Percentiles rank a stretch among this genome's conserved stretches.
These are phyloP conservation scores for Grapholita molesta DNA, from an alignment of 1,140 invertebrate genomes.

Conservation along the genomic window DNA sequence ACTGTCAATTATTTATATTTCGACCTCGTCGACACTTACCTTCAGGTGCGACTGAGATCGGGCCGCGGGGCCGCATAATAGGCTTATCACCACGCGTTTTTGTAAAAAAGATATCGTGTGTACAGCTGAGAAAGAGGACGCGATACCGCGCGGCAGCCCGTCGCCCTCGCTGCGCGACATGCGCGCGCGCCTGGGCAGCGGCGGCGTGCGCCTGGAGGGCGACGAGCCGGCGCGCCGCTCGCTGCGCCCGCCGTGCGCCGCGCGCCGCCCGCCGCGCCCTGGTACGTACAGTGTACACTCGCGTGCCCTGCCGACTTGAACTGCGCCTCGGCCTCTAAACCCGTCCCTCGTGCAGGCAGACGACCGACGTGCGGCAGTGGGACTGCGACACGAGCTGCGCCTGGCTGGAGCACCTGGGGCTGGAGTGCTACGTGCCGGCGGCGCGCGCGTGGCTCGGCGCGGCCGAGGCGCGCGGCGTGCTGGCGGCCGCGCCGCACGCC, in stretches of 20 bases:
- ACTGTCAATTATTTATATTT: too few relatives aligned
- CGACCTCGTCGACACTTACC: too few relatives aligned
- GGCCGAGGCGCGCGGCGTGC: constrained; percentile 81
- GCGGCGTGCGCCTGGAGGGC: constrained; percentile 49
- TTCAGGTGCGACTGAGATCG: too few relatives aligned
- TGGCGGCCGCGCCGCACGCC: constrained; percentile 87
- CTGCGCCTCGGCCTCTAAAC: too few relatives aligned
- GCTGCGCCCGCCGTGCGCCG: too few relatives aligned
- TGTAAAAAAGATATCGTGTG: background rate
- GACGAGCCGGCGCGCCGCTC: too few relatives aligned
- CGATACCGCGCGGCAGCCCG: constrained; percentile 52
- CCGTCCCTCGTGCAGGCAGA: constrained; percentile 72
- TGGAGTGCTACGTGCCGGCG: constrained; percentile 90
- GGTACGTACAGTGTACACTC: constrained; percentile 29
- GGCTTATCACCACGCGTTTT: background rate
- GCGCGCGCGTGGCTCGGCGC: constrained; percentile 88
- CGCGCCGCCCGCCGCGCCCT: too few relatives aligned
- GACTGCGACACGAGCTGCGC: constrained; percentile 89
- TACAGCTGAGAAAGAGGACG: constrained; percentile 58
- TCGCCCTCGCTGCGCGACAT: constrained; percentile 79
- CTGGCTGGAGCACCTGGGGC: constrained; percentile 93
- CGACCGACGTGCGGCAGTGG: constrained; percentile 84
- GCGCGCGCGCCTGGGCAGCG: constrained; percentile 47
- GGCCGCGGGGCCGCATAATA: too few relatives aligned
- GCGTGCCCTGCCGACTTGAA: too few relatives aligned